A percentile compares a stretch with the other conserved stretches of the same genome.
phyloP scores from a whole-genome alignment of 2,797 vertebrate species.

The Eurystomus glaucurus region DNA sequence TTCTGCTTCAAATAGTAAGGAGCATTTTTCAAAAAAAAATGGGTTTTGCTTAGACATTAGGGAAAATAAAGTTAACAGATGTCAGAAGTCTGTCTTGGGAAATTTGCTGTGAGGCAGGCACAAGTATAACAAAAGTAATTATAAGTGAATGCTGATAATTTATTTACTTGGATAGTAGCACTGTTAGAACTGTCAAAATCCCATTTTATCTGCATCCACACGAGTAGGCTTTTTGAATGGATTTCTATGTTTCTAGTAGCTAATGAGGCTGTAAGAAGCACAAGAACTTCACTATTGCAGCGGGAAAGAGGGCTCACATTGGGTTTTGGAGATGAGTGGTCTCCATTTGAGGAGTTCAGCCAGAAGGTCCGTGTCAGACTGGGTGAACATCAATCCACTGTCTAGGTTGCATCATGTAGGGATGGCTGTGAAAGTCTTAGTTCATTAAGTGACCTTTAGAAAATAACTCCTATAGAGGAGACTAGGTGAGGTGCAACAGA shows the following conservation, averaged over 20 bases:
- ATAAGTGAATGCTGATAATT: not conserved
- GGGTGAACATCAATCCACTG: fast-evolving
- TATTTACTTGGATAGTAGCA: conserved; percentile 7
- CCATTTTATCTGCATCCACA: not conserved
- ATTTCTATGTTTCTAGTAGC: not conserved
- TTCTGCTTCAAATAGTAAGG: conserved; percentile 39
- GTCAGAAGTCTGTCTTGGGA: not conserved
- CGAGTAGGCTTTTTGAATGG: not conserved
- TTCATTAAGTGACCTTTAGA: not conserved
- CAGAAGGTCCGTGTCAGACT: not conserved
- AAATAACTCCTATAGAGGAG: not conserved
- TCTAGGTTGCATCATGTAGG: not conserved
- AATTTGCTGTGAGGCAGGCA: not conserved
- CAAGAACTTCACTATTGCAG: not conserved
- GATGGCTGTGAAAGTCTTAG: not conserved
- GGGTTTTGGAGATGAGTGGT: not conserved
- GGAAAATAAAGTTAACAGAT: conserved; percentile 22
- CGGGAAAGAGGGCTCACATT: fast-evolving
- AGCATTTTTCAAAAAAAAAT: not conserved
- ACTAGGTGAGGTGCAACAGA: not conserved
- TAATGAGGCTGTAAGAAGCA: not conserved
- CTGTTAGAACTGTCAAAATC: not conserved
- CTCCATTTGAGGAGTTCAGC: not conserved
- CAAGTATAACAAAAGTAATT: not conserved
- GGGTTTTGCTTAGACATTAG: not conserved